Base-by-base conservation (phyloP, 2,797 vertebrate species). In the Sebastes itinus region DNA sequence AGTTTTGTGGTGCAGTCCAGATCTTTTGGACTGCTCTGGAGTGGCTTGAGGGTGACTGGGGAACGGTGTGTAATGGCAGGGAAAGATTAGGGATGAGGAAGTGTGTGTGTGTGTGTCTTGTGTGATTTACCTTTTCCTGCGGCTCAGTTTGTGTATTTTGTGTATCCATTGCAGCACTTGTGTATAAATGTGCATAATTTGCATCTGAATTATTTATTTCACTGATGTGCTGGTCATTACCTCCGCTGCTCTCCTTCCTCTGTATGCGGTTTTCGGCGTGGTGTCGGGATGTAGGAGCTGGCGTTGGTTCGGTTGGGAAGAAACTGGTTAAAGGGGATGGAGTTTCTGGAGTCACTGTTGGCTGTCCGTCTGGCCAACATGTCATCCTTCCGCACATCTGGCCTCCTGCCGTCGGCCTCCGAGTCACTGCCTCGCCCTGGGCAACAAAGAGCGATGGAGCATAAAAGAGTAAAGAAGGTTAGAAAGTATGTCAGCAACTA, bases 321-420 rank as follows among this genome's bases (percentile, higher is more conserved):
- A 93, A 99, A 99, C 95, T 99, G 98, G 93, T 99, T 99, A 83
- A 99, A 99, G 90, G 97, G 97, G 94, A 98, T 91, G 82, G 95
- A 95, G 92, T 95, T 96, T 81, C 97, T 97, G 3, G 97, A 95
- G 88, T 99, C 98, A 54, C 96, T 95, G 1, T 95, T 96, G 76
- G 97, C 97, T 14, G 97, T 97, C 82, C 98, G 94, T 67, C 99
- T 95, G 0, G 98, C 97, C 82, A 97, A 95, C 99, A 99, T 99
- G 92, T 99, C 99, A 78, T 99, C 99, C 90, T 98, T 99, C 63
- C 97, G 96, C 88, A 99, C 96, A 75, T 99, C 99, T 7, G 97
- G 98, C 94, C 96, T 99, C 93, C 97, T 97, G 82, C 95, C 94
- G 61, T 99, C 98, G 0, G 95, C 95, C 83, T 99, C 99, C 0